Base-by-base conservation (phyloP, 2,113 vertebrate species). In the Eptesicus fuscus region DNA sequence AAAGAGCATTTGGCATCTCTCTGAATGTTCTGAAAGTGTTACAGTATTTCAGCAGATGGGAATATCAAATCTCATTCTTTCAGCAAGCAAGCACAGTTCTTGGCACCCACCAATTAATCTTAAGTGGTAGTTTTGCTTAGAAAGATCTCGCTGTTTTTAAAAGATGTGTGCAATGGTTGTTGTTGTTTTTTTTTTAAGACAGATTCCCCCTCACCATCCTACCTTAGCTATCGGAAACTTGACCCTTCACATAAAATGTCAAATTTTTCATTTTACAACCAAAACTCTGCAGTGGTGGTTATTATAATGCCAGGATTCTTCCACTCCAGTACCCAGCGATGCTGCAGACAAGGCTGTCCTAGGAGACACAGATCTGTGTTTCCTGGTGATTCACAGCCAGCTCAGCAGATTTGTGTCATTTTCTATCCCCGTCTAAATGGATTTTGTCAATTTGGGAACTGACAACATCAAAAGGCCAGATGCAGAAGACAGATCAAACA, bases 401-500 rank as follows among this genome's bases (percentile, higher is more conserved):
- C 28, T 90, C 61, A 47, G 49, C 17, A 93, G 69, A 78, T 44
- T 82, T 88, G 67, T 83, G 23, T 71, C 23, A 83, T 53, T 94
- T 90, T 94, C 69, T 70, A 86, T 53, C 63, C 44, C 69, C 0
- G n/a, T 78, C 84, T 84, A 85, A 82, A 37, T 63, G 9, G 30
- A 93, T 82, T 76, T 88, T 88, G 42, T 76, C 73, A 65, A 53
- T 70, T 49, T 92, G 71, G 80, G 67, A 85, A 89, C 14, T 86
- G 22, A 95, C 16, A 79, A 93, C 90, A 86, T 67, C 53, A 83
- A 95, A 96, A 79, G 70, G 11, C 17, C 51, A 91, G 59, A 88
- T 20, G 3, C 22, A 93, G 9, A 90, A 23, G n/a, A 76, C 0
- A 71, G 8, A 88, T 42, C 44, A 93, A 84, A 86, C 44, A 80